Conservation (phyloP, 2,888 invertebrate species). For the Sialis lutaria region DNA sequence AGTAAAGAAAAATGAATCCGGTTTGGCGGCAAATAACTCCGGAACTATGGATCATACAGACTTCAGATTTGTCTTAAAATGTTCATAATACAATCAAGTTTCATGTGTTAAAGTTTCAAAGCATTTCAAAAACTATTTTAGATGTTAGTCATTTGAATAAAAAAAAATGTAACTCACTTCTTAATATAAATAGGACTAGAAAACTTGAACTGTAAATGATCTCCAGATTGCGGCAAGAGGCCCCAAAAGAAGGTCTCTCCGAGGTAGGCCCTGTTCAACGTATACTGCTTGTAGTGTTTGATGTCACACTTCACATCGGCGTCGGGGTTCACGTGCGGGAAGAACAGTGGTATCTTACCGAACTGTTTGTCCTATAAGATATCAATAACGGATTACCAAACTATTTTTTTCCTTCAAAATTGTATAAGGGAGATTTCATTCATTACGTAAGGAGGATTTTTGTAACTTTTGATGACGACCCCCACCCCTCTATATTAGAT, state of each 20-base stretch:
- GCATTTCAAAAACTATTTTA: no score
- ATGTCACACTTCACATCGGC: constrained; percentile 54
- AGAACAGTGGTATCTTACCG: constrained; percentile 63
- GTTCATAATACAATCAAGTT: no score
- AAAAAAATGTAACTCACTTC: constrained; percentile 30
- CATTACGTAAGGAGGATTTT: background rate
- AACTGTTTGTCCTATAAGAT: constrained; percentile 65
- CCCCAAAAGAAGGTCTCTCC: constrained; percentile 91
- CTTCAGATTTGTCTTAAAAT: no score
- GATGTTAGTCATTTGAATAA: background rate
- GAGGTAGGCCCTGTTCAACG: constrained; percentile 62
- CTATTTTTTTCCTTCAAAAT: background rate
- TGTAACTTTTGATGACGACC: no score
- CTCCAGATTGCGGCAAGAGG: constrained; percentile 63
- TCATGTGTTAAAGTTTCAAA: no score
- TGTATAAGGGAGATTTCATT: background rate
- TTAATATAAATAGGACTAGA: constrained; percentile 47
- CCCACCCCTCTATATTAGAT: no score
- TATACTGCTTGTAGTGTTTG: constrained; percentile 62
- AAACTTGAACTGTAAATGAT: constrained; percentile 66
- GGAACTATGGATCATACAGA: no score
- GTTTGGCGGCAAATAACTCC: no score
- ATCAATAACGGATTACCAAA: background rate
- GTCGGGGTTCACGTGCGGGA: constrained; percentile 62
- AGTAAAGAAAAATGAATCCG: background rate